These are phyloP conservation scores for Micropoecilia bifurca DNA, from an alignment of 2,797 vertebrate species.

Conservation along the genomic window DNA sequence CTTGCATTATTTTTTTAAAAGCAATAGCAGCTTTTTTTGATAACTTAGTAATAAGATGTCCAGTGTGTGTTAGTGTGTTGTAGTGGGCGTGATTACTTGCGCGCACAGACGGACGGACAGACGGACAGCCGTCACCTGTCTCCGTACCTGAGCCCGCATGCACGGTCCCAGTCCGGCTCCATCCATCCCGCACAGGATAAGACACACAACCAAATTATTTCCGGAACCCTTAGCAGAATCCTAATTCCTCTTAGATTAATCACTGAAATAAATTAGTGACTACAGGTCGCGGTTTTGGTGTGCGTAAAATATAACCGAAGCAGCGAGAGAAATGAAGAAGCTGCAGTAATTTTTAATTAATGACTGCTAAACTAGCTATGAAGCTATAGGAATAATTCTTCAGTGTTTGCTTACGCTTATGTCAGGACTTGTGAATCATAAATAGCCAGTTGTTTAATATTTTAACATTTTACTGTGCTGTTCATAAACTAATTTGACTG, in stretches of 20 bases:
- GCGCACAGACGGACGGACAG: background rate
- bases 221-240: background rate
- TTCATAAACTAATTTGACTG: background rate
- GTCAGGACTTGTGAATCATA: background rate
- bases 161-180: conserved; percentile 23
- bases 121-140: conserved; percentile 59
- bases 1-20: background rate
- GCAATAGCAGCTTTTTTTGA: background rate
- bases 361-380: background rate
- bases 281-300: background rate
- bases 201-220: background rate
- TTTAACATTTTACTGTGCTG: background rate
- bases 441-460: background rate
- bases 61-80: conserved; percentile 13
- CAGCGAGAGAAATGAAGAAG: background rate
- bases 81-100: conserved; percentile 13
- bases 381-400: background rate
- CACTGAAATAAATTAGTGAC: background rate
- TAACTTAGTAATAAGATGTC: background rate
- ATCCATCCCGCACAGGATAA: background rate
- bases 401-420: background rate
- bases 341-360: background rate
- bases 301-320: background rate
- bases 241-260: background rate
- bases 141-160: conserved; percentile 60